phyloP scores from a whole-genome alignment of 2,797 vertebrate genomes.

The Tauraco hartlaubi region DNA sequence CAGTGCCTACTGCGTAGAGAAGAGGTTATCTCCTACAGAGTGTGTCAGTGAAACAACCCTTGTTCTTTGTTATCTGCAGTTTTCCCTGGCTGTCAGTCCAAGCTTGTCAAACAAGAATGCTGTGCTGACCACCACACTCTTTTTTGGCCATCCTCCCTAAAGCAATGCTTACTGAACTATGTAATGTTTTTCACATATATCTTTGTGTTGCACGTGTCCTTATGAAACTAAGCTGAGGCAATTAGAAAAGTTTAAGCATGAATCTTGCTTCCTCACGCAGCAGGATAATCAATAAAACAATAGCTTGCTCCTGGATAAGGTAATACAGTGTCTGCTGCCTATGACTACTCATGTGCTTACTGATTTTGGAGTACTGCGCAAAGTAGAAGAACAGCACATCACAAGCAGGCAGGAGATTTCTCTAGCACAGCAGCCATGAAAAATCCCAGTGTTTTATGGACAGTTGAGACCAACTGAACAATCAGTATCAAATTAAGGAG shows the following conservation, averaged over 20 bases:
- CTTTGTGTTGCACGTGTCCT: neutral
- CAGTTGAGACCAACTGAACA: neutral
- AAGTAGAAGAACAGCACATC: neutral
- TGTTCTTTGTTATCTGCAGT: neutral
- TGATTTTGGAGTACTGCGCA: neutral
- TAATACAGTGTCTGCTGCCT: neutral
- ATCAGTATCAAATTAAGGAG: neutral
- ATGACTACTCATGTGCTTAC: neutral
- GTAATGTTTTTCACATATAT: neutral
- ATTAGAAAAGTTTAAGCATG: neutral
- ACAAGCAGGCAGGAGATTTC: neutral
- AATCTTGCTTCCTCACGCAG: neutral
- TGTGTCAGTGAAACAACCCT: neutral
- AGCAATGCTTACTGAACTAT: neutral
- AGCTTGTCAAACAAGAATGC: neutral
- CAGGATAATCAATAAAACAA: neutral
- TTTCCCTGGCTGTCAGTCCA: neutral
- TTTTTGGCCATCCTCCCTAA: neutral
- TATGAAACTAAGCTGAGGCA: neutral
- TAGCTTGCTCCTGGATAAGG: neutral
- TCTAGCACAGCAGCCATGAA: neutral
- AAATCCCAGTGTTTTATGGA: neutral
- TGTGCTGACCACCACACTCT: fast-evolving
- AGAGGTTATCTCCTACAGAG: neutral
- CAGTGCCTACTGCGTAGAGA: neutral